phyloP scores from a whole-genome alignment of 2,113 vertebrate species.

The Brachyhypopomus occidentalis region DNA sequence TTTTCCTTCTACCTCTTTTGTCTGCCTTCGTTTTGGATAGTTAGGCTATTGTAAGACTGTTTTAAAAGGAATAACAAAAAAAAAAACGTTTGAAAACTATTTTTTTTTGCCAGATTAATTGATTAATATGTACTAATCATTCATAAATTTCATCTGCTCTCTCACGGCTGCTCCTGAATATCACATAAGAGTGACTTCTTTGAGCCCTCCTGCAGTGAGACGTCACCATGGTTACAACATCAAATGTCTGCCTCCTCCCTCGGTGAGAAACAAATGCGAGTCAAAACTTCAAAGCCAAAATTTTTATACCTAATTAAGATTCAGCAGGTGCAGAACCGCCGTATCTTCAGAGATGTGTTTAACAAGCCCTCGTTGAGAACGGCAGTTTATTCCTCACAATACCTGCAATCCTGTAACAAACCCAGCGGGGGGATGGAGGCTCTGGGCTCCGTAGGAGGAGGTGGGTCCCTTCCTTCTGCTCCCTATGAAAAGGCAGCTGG shows the following conservation, averaged over 20 bases:
- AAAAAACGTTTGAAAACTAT: background rate
- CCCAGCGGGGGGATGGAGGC: no score
- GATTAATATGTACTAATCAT: background rate
- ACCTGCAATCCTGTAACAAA: background rate
- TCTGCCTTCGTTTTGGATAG: conserved; percentile 1
- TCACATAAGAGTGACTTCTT: conserved; percentile 10
- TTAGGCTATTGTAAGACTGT: background rate
- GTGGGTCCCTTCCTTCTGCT: conserved; percentile 13
- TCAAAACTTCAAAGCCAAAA: conserved; percentile 23
- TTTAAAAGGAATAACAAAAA: background rate
- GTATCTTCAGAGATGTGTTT: conserved; percentile 10
- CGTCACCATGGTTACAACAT: conserved; percentile 26
- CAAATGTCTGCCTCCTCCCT: background rate
- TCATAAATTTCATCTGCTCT: background rate
- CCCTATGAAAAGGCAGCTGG: conserved; percentile 48
- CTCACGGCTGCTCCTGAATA: conserved; percentile 7
- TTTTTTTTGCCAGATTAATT: background rate
- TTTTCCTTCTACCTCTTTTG: background rate
- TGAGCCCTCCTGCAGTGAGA: background rate
- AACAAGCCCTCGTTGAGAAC: background rate
- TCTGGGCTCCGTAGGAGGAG: no score
- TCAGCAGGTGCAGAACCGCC: background rate
- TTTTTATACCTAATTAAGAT: conserved; percentile 7
- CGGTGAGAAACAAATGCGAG: conserved; percentile 16
- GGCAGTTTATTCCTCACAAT: background rate